A percentile compares a stretch with the other conserved stretches of the same genome.
phyloP scores from a whole-genome alignment of 2,888 invertebrate species.

The Hyposoter dolosus region DNA sequence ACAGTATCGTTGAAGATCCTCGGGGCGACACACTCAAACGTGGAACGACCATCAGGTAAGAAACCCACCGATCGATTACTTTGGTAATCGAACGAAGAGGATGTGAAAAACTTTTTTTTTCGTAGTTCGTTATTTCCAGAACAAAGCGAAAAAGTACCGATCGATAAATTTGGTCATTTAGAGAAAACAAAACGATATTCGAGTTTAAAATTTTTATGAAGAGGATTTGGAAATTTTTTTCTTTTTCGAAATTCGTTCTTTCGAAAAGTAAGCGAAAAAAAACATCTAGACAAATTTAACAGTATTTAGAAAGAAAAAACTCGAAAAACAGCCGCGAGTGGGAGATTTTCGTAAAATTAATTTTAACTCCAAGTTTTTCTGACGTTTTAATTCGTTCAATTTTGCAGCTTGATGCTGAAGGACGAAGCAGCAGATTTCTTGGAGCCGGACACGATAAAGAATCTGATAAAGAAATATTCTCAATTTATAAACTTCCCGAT shows the following conservation, averaged over 20 bases:
- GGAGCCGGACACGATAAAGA: constrained; percentile 95
- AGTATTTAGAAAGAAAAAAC: no score
- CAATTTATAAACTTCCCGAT: constrained; percentile 99
- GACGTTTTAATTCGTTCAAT: constrained; percentile 59
- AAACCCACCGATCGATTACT: not conserved
- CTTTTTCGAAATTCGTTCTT: no score
- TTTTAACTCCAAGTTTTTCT: not conserved
- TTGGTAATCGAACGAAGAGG: no score
- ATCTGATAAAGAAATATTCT: constrained; percentile 98
- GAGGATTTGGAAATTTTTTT: no score
- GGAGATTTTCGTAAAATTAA: no score
- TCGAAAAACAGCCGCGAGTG: no score
- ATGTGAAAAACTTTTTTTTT: not conserved
- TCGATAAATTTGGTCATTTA: no score
- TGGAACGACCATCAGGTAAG: constrained; percentile 93
- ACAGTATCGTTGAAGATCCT: constrained; percentile 96
- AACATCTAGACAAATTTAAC: not conserved
- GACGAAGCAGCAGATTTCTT: constrained; percentile 98
- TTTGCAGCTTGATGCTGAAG: constrained; percentile 93
- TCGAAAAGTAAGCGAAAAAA: not conserved
- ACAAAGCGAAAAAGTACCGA: no score
- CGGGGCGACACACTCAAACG: constrained; percentile 96
- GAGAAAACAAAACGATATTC: no score
- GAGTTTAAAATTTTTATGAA: no score
- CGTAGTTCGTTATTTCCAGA: no score